Base-by-base conservation (phyloP, 2,888 invertebrate genomes). In the Spodoptera littoralis region DNA sequence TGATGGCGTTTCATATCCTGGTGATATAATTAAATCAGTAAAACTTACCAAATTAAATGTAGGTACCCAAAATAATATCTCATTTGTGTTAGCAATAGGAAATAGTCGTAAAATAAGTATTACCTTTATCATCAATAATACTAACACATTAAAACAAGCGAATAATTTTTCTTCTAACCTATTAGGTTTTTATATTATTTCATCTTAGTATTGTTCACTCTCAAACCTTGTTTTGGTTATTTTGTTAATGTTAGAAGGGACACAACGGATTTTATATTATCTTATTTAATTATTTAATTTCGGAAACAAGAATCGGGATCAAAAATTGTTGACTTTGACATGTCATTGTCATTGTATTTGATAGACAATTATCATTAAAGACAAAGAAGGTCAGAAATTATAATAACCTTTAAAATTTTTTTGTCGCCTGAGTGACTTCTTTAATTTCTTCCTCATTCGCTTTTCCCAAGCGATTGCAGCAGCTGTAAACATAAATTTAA, bases 401-500 rank as follows among this genome's bases (percentile, higher is more conserved):
- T 13, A 22, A 18, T 4, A 64, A 93, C 94, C 94, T 90, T 81
- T 92, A 59, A 93, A 94, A 68, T 94, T 93, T 1, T 88, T 68
- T 48, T 80, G 61, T 8, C 89, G 84, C 11, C 94, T 84, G 6
- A 93, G 60, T 1, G 87, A 85, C 54, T 85, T 88, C 72, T 92
- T 94, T 60, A 92, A 70, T 71, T 93, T 94, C 76, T 93, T 94
- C 47, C 92, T 84, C 91, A 93, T 92, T 74, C 93, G 81, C 45
- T 82, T 92, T 45, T 91, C 89, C 92, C 92, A 92, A 0, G 91
- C 92, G 6, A 88, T 80, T 75, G 88, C 90, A 70, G 92, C 92
- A 50, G 92, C 94, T 93, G 76, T 83, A 84, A 61, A 64, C 47
- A 57, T 13, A 46, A 9, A 41, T 44, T 41, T 43, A 22, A 11